These are phyloP conservation scores for Drosophila peninsularis DNA, from an alignment of 2,888 invertebrate genomes.

Conservation along the genomic window DNA sequence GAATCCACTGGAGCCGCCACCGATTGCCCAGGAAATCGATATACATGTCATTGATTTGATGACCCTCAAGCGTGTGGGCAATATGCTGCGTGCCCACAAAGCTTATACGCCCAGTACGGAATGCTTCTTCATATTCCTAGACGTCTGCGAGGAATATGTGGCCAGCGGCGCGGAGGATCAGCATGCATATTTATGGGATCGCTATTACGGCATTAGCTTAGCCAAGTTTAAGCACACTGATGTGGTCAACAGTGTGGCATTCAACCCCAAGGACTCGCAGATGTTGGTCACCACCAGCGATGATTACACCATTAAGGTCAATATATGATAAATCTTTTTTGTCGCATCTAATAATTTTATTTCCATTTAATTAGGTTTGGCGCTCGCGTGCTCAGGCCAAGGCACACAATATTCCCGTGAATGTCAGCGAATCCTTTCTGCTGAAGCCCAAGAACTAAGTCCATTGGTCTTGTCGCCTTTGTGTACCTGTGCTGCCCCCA, in stretches of 20 bases:
- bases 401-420: constrained; percentile 62
- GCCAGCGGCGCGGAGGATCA: constrained; percentile 94
- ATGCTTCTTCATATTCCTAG: constrained; percentile 94
- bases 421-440: constrained; percentile 76
- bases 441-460: constrained; percentile 66
- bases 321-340: neutral
- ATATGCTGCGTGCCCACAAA: constrained; percentile 91
- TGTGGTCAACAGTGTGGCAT: constrained; percentile 94
- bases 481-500: constrained; percentile 37
- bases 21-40: constrained; percentile 94
- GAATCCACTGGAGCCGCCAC: constrained; percentile 92
- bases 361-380: constrained; percentile 70
- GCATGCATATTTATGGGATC: constrained; percentile 93
- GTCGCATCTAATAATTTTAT: neutral
- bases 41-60: constrained; percentile 93
- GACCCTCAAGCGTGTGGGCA: constrained; percentile 90
- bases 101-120: constrained; percentile 94
- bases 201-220: constrained; percentile 92
- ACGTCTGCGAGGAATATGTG: constrained; percentile 92
- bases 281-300: constrained; percentile 94
- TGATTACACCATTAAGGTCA: constrained; percentile 89
- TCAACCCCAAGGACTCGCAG: constrained; percentile 92
- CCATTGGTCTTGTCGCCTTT: neutral
- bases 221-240: constrained; percentile 91
- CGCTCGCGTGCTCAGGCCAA: constrained; percentile 78